phyloP scores from a whole-genome alignment of 2,797 vertebrate species.

The Prionace glauca region DNA sequence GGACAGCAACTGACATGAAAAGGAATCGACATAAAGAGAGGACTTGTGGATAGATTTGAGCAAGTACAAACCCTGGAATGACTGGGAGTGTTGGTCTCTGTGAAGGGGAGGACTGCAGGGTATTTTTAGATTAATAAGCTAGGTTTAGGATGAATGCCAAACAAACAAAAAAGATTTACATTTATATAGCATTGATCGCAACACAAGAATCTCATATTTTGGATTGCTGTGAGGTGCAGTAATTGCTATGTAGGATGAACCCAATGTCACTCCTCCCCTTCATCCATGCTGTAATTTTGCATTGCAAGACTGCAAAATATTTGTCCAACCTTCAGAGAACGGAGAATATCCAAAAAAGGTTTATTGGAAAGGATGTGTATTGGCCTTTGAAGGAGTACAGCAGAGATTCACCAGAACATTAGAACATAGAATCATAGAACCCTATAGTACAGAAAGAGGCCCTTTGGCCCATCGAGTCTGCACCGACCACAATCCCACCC shows the following conservation, averaged over 20 bases:
- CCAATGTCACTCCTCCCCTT: background rate
- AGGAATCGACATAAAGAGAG: background rate
- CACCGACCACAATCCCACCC: too few species aligned
- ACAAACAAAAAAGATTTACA: background rate
- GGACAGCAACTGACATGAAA: background rate
- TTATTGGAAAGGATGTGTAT: background rate
- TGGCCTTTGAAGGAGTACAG: background rate
- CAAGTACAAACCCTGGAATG: background rate
- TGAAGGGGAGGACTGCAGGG: background rate
- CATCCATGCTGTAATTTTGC: background rate
- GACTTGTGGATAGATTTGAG: background rate
- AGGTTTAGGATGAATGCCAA: background rate
- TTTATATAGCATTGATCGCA: background rate
- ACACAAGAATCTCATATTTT: background rate
- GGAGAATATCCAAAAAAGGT: background rate
- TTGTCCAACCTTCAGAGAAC: background rate
- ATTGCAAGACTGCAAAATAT: background rate
- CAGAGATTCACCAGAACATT: background rate
- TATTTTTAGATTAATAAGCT: background rate
- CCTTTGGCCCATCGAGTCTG: too few species aligned
- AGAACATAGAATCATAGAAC: too few species aligned
- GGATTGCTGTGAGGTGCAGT: background rate
- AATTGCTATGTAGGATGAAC: background rate
- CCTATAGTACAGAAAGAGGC: too few species aligned
- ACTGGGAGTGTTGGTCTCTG: background rate